A percentile compares a stretch with the other conserved stretches of the same genome.
phyloP scores from a whole-genome alignment of 2,797 vertebrate genomes.

The Limnodromus scolopaceus region DNA sequence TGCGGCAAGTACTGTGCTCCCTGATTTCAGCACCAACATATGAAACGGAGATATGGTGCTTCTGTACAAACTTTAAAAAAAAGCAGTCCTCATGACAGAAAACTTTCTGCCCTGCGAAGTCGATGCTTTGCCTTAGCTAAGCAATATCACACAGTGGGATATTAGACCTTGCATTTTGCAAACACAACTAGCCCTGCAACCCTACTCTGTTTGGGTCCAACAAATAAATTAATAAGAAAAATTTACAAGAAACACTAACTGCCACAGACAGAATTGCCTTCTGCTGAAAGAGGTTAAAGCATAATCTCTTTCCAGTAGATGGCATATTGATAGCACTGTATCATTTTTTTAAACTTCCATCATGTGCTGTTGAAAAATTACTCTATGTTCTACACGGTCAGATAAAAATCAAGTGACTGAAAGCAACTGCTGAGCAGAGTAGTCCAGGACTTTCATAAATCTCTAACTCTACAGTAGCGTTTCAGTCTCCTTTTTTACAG shows the following conservation, averaged over 20 bases:
- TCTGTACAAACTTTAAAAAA: not conserved
- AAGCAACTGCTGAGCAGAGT: not conserved
- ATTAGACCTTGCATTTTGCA: not conserved
- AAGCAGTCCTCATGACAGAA: not conserved
- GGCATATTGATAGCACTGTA: not conserved
- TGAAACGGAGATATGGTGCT: not conserved
- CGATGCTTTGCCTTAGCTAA: not conserved
- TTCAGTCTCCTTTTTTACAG: not conserved
- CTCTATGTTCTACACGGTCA: not conserved
- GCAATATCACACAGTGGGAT: not conserved
- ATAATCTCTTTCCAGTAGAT: constrained; percentile 7
- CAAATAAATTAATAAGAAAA: not conserved
- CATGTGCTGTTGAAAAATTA: not conserved
- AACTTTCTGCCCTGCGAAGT: not conserved
- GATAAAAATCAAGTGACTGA: not conserved
- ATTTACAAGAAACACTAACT: not conserved
- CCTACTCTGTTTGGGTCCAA: not conserved
- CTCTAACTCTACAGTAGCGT: not conserved
- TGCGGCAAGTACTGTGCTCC: not conserved
- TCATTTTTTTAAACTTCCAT: not conserved
- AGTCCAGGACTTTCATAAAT: not conserved
- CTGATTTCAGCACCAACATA: not conserved
- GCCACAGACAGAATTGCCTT: not conserved
- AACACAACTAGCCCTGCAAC: not conserved
- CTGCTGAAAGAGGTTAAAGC: constrained; percentile 12